Base-by-base conservation (phyloP, 2,797 vertebrate species). In the Coregonus suidteri region DNA sequence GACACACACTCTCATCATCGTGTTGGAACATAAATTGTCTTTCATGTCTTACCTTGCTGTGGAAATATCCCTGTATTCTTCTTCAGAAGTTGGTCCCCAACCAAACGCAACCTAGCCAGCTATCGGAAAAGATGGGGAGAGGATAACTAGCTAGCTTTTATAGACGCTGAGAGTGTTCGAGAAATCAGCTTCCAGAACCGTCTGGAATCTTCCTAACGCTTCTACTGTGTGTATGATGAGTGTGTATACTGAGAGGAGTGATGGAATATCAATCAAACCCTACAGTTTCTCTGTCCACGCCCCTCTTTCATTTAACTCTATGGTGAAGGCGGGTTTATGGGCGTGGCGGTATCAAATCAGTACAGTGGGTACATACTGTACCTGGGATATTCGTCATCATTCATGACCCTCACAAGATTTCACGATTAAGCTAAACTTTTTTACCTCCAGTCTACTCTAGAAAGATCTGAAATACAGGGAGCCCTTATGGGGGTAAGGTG, bases 171-270 rank as follows among this genome's bases (percentile, higher is more conserved):
- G 81, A 79, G 68, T 53, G 78, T 90, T 93, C 88, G 85, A 93
- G 88, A 93, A 92, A 82, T 83, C 67, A 72, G 78, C 85, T 86
- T 91, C 92, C 84, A 92, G 93, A 95, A 94, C 78, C 83, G 47
- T 93, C 94, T 94, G 87, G 90, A 93, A 91, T 75, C 77, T 76
- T 92, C 91, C 77, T 5, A 11, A 18, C n/a, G 16, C 34, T 35
- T 15, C 25, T 35, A 35, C 65, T 35, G 34, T 68, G 34, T 68
- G 66, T 68, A 68, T 18, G 9, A 37, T 34, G 59, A 62, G 56
- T 5, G 5, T 59, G 16, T 68, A 52, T 54, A 53, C 37, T 75
- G 81, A 89, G 1, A 13, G 89, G 91, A 30, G 11, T 0, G 0
- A 0, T 0, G 2, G 1, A 0, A 64, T 81, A 90, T 85, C 91